Evolutionary conservation across 2,888 invertebrate genomes (phyloP).

Genomic region (Troglohyphantes excavatus): DNA sequence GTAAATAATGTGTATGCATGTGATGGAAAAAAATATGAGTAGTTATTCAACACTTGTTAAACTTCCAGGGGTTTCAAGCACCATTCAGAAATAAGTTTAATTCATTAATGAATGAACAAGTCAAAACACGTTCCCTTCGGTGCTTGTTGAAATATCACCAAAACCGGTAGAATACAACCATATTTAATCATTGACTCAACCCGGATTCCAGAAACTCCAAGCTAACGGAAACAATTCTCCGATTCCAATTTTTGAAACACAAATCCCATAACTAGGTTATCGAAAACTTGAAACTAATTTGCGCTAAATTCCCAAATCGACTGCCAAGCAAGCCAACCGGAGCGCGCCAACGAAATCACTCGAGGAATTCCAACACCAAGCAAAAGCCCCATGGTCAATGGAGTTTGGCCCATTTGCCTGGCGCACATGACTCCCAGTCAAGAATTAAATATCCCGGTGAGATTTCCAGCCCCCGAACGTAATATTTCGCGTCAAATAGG

Average conservation of each 20-base stretch:
- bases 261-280: slow-evolving; percentile 27
- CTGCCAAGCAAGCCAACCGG: slow-evolving; percentile 54
- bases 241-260: slow-evolving; percentile 32
- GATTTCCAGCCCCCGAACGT: slow-evolving; percentile 32
- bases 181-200: not conserved
- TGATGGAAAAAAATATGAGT: no score
- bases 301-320: slow-evolving; percentile 58
- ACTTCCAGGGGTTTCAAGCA: no score
- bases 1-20: no score
- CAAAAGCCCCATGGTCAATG: slow-evolving; percentile 19
- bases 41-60: no score
- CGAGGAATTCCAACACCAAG: not conserved
- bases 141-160: no score
- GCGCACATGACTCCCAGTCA: slow-evolving; percentile 21
- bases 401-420: slow-evolving; percentile 19
- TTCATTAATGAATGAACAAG: no score
- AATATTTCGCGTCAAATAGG: slow-evolving; percentile 37
- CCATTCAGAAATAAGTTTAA: no score
- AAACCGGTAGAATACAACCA: not conserved
- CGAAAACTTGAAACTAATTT: slow-evolving; percentile 54
- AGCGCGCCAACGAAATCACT: slow-evolving; percentile 44
- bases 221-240: not conserved
- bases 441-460: slow-evolving; percentile 47
- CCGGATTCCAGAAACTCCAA: not conserved
- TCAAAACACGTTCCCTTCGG: no score